Conservation (phyloP, 2,888 invertebrate species). For the Myathropa florea region DNA sequence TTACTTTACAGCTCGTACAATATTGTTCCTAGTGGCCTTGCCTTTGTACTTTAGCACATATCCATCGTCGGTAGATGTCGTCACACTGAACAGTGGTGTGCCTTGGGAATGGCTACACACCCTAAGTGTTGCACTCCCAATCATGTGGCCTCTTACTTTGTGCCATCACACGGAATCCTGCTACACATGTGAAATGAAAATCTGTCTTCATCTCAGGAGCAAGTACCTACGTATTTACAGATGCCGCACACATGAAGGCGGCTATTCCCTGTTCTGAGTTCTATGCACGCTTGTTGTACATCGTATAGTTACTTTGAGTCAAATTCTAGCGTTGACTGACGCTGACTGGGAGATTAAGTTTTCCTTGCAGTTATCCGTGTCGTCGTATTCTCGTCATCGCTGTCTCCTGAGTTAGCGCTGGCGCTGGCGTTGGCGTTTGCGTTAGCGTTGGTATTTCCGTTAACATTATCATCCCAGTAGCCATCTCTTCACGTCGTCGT, state of each 20-base stretch:
- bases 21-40: slow-evolving; percentile 33
- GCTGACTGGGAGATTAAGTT: slow-evolving; percentile 62
- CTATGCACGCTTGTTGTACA: not conserved
- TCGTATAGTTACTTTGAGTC: slow-evolving; percentile 38
- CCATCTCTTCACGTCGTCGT: slow-evolving; percentile 9
- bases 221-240: not conserved
- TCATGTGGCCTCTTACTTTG: slow-evolving; percentile 32
- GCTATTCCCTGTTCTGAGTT: not conserved
- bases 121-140: slow-evolving; percentile 15
- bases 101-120: not conserved
- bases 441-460: slow-evolving; percentile 2
- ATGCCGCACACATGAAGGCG: not conserved
- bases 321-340: slow-evolving; percentile 43
- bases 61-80: not conserved
- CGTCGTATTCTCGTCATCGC: slow-evolving; percentile 31
- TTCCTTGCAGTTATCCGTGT: slow-evolving; percentile 29
- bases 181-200: slow-evolving; percentile 40
- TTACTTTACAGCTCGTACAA: slow-evolving; percentile 20
- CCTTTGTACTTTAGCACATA: slow-evolving; percentile 13
- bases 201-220: slow-evolving; percentile 8
- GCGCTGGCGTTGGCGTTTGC: not conserved
- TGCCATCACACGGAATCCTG: slow-evolving; percentile 32
- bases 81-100: not conserved
- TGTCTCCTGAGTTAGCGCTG: slow-evolving; percentile 29
- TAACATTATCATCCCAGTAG: slow-evolving; percentile 32